Evolutionary conservation across 2,888 invertebrate genomes (phyloP), one percentile per base, ranked within the genome.

Genomic region (Tipula unca): DNA sequence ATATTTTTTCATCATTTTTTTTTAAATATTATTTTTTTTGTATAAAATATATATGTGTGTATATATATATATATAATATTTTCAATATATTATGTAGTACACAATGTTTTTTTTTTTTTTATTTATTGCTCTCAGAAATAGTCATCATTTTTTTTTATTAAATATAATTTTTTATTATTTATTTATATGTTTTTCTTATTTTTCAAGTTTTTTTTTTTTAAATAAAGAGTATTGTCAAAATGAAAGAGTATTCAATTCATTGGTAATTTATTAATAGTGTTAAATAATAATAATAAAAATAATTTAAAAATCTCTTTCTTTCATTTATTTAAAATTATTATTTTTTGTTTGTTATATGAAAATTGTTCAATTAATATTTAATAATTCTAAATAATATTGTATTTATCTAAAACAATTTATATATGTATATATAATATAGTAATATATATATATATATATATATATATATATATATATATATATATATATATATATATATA

Each of bases 61-160:
- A n/a, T n/a, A n/a, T n/a, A n/a, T n/a, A 69, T 69, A 48, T 48
- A 48, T 48, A 48, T 48, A 69, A 25, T 69, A 69, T 69, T 14
- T 48, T 48, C n/a, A 48, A 69, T 69, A 69, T 69, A 25, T 69
- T 69, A 69, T 69, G 69, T 69, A 69, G 25, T 69, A 69, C 69
- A 69, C 69, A 69, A 69, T 48, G 48, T 48, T 48, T 48, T 69
- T 20, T 83, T n/a, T n/a, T 83, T 84, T 39, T 36, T 35, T 36
- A 84, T 32, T 84, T 84, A 84, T 84, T 84, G 84, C 84, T 84
- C 84, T 84, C 84, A 84, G 84, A 84, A 84, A 84, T 84, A 84
- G 84, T 84, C 84, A 83, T 83, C 35, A 36, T 35, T 84, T 84
- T 36, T 84, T 39, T 84, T 36, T 20, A 20, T 84, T 84, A 83